These are phyloP conservation scores for Steinernema scapterisci DNA, from an alignment of 2,888 invertebrate genomes.

Conservation along the genomic window DNA sequence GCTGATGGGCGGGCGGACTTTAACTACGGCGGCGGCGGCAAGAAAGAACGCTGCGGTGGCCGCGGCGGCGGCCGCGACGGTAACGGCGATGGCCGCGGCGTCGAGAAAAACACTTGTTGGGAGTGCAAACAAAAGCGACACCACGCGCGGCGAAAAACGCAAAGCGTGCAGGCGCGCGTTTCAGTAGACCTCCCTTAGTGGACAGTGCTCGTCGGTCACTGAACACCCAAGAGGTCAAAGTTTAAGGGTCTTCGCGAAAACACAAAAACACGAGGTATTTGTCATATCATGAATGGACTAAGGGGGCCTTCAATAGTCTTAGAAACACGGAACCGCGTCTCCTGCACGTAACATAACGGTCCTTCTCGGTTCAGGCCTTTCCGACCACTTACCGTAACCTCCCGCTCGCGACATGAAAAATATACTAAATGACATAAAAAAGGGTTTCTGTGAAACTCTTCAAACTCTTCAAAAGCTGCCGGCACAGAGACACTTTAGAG, in stretches of 20 bases:
- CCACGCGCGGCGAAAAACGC: constrained; percentile 7
- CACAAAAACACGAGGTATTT: too few species aligned
- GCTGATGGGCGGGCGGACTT: constrained; percentile 11
- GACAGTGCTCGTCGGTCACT: background rate
- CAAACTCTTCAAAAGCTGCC: too few species aligned
- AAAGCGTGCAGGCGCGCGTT: background rate
- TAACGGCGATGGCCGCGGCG: background rate
- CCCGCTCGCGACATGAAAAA: too few species aligned
- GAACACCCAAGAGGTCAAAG: background rate
- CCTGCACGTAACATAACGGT: too few species aligned
- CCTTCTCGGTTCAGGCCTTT: too few species aligned
- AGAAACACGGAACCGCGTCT: too few species aligned
- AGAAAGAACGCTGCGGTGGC: background rate
- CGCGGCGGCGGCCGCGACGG: constrained; percentile 7
- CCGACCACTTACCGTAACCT: too few species aligned
- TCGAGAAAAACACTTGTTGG: constrained; percentile 28
- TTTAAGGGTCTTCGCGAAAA: background rate
- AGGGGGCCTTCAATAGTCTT: too few species aligned
- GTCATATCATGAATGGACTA: too few species aligned
- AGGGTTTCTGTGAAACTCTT: too few species aligned
- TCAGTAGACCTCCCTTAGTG: background rate
- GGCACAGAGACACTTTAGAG: too few species aligned
- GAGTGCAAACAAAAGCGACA: constrained; percentile 23
- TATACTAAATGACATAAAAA: too few species aligned
- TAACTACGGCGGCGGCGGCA: background rate